These are phyloP conservation scores for Sebastes cheni DNA, from an alignment of 2,797 vertebrate genomes.

Conservation along the genomic window DNA sequence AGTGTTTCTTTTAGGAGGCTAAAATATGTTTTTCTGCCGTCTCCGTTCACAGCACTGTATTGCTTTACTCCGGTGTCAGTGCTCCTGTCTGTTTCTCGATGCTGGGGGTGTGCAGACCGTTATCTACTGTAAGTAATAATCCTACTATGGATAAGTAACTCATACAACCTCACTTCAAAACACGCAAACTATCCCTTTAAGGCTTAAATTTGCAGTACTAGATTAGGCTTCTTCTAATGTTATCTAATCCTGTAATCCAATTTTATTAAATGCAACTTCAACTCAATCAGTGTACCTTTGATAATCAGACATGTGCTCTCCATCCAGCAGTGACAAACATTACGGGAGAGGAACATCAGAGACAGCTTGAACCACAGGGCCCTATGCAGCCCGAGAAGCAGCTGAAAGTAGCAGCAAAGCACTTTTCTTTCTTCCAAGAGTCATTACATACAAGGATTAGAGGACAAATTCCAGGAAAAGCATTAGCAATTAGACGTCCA, in stretches of 20 bases:
- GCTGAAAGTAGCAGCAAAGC: conserved; percentile 68
- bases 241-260: not conserved
- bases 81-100: too few relatives aligned
- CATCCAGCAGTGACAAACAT: conserved; percentile 11
- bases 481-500: conserved; percentile 84
- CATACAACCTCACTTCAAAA: too few relatives aligned
- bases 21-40: too few relatives aligned
- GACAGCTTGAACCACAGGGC: conserved; percentile 10
- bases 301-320: not conserved
- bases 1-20: too few relatives aligned
- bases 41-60: too few relatives aligned
- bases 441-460: conserved; percentile 78
- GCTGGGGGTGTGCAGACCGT: too few relatives aligned
- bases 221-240: not conserved
- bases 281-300: not conserved
- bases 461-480: conserved; percentile 85
- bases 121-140: too few relatives aligned
- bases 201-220: not conserved
- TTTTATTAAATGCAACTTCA: not conserved
- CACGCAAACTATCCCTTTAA: too few relatives aligned
- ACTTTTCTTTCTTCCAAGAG: conserved; percentile 72
- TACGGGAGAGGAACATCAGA: conserved; percentile 11
- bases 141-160: too few relatives aligned
- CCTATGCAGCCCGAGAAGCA: conserved; percentile 20
- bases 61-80: too few relatives aligned